These are phyloP conservation scores for Episyrphus balteatus DNA, from an alignment of 1,140 invertebrate species.

Conservation along the genomic window DNA sequence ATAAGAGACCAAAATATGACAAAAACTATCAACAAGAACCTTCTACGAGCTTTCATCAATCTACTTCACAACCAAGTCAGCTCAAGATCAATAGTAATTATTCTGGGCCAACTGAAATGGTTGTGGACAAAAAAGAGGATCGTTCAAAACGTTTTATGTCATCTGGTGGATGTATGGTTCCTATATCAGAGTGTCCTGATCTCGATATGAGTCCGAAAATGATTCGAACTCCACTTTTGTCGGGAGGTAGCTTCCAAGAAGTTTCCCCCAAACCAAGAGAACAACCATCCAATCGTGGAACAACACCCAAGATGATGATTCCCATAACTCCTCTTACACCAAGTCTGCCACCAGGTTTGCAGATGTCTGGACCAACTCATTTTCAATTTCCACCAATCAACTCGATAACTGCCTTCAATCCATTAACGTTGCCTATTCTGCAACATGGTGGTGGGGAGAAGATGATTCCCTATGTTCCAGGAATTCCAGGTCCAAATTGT, in stretches of 20 bases:
- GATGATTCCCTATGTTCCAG: conserved; percentile 68
- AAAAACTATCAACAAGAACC: conserved; percentile 1
- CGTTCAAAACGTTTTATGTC: conserved; percentile 25
- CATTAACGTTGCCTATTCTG: conserved; percentile 45
- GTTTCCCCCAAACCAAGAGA: conserved; percentile 17
- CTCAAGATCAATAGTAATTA: no score
- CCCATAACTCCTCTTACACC: conserved; percentile 39
- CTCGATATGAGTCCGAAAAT: conserved; percentile 30
- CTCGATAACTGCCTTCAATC: conserved; percentile 59
- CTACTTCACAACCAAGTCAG: not conserved
- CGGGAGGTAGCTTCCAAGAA: conserved; percentile 32
- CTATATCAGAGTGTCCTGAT: conserved; percentile 29
- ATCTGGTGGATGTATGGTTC: conserved; percentile 31
- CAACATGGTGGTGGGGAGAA: conserved; percentile 54
- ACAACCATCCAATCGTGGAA: not conserved
- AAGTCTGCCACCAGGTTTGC: conserved; percentile 39
- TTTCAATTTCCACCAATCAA: conserved; percentile 50
- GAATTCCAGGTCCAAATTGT: conserved; percentile 70
- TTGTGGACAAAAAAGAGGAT: conserved; percentile 24
- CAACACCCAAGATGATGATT: not conserved
- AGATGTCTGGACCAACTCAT: conserved; percentile 34
- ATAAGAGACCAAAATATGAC: conserved; percentile 8
- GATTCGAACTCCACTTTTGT: conserved; percentile 28
- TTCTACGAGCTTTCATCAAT: not conserved
- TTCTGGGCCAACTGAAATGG: not conserved